Conservation (phyloP, 1,140 invertebrate species). For the Rhagoletis zephyria region DNA sequence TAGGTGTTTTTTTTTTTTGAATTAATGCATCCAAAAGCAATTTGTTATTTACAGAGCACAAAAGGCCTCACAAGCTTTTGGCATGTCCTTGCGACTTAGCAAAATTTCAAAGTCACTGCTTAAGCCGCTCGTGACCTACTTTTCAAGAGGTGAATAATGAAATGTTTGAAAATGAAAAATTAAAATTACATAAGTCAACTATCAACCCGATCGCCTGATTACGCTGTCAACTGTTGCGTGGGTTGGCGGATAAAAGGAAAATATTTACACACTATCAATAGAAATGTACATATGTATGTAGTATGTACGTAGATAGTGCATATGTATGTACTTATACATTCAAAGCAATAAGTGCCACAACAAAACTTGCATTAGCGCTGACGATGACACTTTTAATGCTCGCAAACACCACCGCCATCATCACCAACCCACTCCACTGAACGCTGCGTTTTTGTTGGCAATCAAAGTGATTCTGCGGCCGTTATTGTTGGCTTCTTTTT, state of each 20-base stretch:
- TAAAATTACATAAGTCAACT: constrained; percentile 41
- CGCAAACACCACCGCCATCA: not conserved
- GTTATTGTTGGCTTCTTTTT: not conserved
- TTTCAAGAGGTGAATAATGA: constrained; percentile 4
- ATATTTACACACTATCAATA: too few relatives aligned
- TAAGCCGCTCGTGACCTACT: constrained; percentile 38
- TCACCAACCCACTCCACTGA: not conserved
- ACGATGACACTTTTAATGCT: not conserved
- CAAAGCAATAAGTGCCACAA: not conserved
- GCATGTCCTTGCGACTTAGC: not conserved
- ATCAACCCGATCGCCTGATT: constrained; percentile 15
- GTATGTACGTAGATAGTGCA: not conserved
- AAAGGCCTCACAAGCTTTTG: not conserved
- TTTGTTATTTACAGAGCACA: constrained; percentile 8
- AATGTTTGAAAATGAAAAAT: constrained; percentile 44
- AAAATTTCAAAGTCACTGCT: not conserved
- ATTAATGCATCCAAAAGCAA: not conserved
- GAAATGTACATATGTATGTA: too few relatives aligned
- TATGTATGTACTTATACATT: not conserved
- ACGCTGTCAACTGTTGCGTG: constrained; percentile 16
- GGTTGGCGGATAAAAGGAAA: not conserved
- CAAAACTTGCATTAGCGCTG: constrained; percentile 11
- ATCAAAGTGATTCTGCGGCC: not conserved
- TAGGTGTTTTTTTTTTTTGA: too few relatives aligned
- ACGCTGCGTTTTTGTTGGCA: not conserved